Evolutionary conservation across 2,797 vertebrate genomes (phyloP), one percentile per base, ranked within the genome.

Genomic region (Hemitrygon akajei): DNA sequence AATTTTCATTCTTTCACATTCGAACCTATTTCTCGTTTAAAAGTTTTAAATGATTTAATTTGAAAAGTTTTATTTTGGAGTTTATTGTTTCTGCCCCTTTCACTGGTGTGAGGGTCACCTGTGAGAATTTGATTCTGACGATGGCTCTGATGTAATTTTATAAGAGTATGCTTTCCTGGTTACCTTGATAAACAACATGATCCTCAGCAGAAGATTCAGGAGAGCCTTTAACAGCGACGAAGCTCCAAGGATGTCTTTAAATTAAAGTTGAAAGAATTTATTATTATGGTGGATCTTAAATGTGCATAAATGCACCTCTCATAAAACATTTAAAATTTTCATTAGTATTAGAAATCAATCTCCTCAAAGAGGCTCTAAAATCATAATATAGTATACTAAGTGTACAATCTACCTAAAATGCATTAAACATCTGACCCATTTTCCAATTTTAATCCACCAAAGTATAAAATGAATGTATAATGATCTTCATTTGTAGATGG

Each of bases 241-340:
- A 98, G 93, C 98, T 98, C 99, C 98, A 99, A 2, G 98, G 97
- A 94, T 99, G 97, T 91, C 99, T 99, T 95, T 10, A 95, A 96
- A 94, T 95, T 94, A 93, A 18, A 94, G 94, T 94, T 94, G 94
- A 95, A 95, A 95, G 94, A 94, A 94, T 93, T 94, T 95, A 95
- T 94, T 95, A 95, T 93, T 94, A 79, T 93, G 82, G 89, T 84
- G 89, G 94, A 94, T 95, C 95, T 94, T 95, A 95, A 95, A 95
- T 95, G 94, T 94, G 94, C 94, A 94, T 94, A 94, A 94, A 93
- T 93, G 27, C 40, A 94, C 95, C 94, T 76, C n/a, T 47, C 89
- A 94, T 22, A 89, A 89, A 27, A 75, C 1, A 47, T 56, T 12
- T 69, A 0, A 18, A 93, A 75, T 22, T 25, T 63, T 63, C 7